Evolutionary conservation across 2,113 vertebrate species (phyloP).

Genomic region (Verasper variegatus): DNA sequence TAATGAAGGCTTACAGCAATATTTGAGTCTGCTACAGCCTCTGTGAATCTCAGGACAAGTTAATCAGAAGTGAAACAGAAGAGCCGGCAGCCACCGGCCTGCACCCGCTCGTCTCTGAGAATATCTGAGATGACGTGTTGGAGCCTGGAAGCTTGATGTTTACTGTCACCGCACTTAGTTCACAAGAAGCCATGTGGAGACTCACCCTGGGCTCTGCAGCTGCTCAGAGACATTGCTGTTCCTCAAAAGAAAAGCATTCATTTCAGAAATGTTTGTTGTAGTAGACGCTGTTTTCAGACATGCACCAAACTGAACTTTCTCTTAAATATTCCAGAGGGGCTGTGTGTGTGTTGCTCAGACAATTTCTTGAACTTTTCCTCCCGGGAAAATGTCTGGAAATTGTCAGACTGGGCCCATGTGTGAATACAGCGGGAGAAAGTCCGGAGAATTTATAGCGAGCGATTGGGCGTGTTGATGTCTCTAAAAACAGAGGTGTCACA

Average conservation of each 20-base stretch:
- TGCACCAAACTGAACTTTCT: too few species aligned
- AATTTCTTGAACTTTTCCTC: too few species aligned
- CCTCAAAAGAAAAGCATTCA: background rate
- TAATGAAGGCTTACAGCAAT: slow-evolving; percentile 61
- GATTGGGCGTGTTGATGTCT: too few species aligned
- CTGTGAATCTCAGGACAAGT: slow-evolving; percentile 43
- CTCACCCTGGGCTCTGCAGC: background rate
- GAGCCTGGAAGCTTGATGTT: slow-evolving; percentile 5
- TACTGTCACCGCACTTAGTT: background rate
- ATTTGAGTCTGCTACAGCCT: slow-evolving; percentile 37
- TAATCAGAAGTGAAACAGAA: slow-evolving; percentile 56
- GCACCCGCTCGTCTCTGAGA: background rate
- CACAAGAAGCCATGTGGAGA: background rate
- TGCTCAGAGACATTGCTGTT: background rate
- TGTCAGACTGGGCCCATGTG: too few species aligned
- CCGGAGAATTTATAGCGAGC: too few species aligned
- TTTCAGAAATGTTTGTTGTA: background rate
- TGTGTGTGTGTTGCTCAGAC: too few species aligned
- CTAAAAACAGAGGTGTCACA: too few species aligned
- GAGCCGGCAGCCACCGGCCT: slow-evolving; percentile 14
- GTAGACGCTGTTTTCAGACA: background rate
- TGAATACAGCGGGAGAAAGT: too few species aligned
- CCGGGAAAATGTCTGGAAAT: too few species aligned
- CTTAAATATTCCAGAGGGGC: too few species aligned
- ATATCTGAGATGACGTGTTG: background rate